These are phyloP conservation scores for Antidorcas marsupialis DNA, from an alignment of 2,113 vertebrate species.

Conservation along the genomic window DNA sequence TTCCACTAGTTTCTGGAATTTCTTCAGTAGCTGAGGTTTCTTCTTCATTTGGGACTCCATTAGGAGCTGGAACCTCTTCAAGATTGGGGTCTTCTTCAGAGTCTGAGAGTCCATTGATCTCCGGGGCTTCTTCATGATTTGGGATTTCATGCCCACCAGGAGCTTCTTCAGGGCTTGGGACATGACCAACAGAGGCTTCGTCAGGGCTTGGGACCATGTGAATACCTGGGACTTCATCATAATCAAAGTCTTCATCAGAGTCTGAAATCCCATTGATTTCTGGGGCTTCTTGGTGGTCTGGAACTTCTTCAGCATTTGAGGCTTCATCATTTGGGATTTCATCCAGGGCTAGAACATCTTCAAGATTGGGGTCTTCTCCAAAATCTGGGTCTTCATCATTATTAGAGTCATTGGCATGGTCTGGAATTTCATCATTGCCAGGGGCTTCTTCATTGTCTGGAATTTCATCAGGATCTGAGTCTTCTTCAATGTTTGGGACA, in stretches of 20 bases:
- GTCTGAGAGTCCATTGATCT: neutral
- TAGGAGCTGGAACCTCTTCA: neutral
- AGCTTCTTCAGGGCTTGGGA: neutral
- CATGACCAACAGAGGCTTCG: neutral
- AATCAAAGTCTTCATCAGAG: slow-evolving; percentile 18
- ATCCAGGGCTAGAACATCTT: neutral
- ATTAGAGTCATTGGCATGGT: slow-evolving; percentile 20
- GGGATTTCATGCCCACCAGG: neutral
- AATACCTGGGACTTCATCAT: slow-evolving; percentile 18
- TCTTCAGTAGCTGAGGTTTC: slow-evolving; percentile 40
- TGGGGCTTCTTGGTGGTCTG: neutral
- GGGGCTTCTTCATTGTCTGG: slow-evolving; percentile 9
- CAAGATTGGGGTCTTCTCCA: neutral
- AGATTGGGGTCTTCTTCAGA: slow-evolving; percentile 18
- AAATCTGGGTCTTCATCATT: slow-evolving; percentile 1
- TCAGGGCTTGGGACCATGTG: neutral
- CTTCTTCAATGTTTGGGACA: neutral
- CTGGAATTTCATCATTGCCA: neutral
- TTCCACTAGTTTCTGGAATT: neutral
- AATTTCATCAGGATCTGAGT: neutral
- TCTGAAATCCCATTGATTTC: slow-evolving; percentile 18
- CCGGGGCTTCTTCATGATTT: slow-evolving; percentile 1
- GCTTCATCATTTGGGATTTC: slow-evolving; percentile 29
- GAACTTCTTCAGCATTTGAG: slow-evolving; percentile 21
- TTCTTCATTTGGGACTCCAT: neutral